Evolutionary conservation across 1,140 invertebrate species (phyloP).

Genomic region (Lepeophtheirus salmonis): DNA sequence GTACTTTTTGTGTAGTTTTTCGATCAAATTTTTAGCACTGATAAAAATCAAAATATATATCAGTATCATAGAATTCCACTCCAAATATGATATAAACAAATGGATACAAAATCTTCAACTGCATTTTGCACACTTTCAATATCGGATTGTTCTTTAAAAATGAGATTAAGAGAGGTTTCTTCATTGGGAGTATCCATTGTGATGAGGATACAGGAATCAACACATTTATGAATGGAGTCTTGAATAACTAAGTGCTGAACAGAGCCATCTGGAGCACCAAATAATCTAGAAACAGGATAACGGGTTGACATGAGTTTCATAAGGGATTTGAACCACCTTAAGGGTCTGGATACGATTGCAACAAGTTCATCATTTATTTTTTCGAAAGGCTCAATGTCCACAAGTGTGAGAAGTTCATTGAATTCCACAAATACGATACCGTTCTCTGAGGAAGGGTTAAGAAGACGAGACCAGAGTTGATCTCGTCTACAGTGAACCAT

Average conservation of each 20-base stretch:
- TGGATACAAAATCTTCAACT: not conserved
- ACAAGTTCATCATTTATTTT: not conserved
- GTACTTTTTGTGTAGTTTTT: no score
- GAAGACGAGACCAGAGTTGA: constrained; percentile 1
- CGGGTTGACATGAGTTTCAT: not conserved
- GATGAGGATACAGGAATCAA: not conserved
- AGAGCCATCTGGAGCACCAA: not conserved
- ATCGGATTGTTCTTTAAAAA: not conserved
- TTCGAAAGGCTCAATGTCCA: not conserved
- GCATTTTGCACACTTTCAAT: not conserved
- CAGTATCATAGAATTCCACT: no score
- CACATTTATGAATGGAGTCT: not conserved
- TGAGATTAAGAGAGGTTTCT: not conserved
- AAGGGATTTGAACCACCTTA: constrained; percentile 2
- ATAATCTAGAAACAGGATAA: not conserved
- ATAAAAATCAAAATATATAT: no score
- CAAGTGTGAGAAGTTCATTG: not conserved
- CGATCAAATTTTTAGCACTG: no score
- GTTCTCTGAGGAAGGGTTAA: not conserved
- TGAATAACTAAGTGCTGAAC: not conserved
- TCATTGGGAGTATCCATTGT: not conserved
- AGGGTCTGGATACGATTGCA: not conserved
- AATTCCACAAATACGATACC: not conserved
- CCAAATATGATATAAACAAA: not conserved
- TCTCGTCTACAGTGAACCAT: not conserved